phyloP scores from a whole-genome alignment of 92 coral and sea anemone genomes.

The Parazoanthus swiftii region DNA sequence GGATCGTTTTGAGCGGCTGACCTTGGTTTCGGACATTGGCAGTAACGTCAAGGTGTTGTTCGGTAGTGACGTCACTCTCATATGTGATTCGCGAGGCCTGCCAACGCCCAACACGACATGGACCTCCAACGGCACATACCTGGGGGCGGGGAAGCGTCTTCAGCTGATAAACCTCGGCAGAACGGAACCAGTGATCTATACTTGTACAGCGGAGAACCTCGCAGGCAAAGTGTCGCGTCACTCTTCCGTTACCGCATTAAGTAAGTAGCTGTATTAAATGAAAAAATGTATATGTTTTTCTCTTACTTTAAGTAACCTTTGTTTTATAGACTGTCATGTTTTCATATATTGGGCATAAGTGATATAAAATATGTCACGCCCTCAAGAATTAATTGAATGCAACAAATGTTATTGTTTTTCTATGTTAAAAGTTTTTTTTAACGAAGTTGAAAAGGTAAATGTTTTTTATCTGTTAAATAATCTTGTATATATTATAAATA shows the following conservation, averaged over 20 bases:
- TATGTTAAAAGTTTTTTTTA: too few relatives aligned
- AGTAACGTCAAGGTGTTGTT: conserved; percentile 56
- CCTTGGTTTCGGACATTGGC: conserved; percentile 58
- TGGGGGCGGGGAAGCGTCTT: conserved; percentile 28
- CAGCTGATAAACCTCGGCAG: conserved; percentile 29
- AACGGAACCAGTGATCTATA: conserved; percentile 53
- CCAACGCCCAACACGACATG: conserved; percentile 69
- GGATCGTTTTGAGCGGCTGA: conserved; percentile 47
- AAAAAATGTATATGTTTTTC: too few relatives aligned
- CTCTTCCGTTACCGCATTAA: conserved; percentile 56
- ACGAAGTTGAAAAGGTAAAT: too few relatives aligned
- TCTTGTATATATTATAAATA: too few relatives aligned
- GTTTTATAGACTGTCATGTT: too few relatives aligned
- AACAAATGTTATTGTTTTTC: too few relatives aligned
- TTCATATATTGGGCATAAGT: too few relatives aligned
- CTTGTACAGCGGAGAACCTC: conserved; percentile 73
- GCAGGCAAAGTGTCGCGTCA: conserved; percentile 52
- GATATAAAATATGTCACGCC: too few relatives aligned
- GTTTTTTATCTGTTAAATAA: too few relatives aligned
- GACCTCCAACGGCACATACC: conserved; percentile 50
- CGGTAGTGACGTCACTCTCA: conserved; percentile 67
- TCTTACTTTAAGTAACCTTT: too few relatives aligned
- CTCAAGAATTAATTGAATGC: too few relatives aligned
- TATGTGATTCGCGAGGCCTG: conserved; percentile 72
- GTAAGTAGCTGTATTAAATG: conserved; percentile 23